phyloP scores from a whole-genome alignment of 2,888 invertebrate species.

The Odontocolon sp. region DNA sequence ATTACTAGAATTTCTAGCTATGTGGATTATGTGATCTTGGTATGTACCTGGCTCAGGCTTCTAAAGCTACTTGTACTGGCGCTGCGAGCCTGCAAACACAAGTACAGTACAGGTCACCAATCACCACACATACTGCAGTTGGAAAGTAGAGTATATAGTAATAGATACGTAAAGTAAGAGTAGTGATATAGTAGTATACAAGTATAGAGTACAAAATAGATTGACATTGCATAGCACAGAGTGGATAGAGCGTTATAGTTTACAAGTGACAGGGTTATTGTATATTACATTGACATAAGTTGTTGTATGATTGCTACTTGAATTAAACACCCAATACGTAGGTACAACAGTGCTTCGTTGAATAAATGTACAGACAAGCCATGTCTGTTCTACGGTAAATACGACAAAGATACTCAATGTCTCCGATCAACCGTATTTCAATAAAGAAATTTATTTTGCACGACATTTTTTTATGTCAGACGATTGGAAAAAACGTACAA shows the following conservation, averaged over 20 bases:
- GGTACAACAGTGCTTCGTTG: conserved; percentile 42
- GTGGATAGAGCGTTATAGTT: conserved; percentile 6
- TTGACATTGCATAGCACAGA: conserved; percentile 58
- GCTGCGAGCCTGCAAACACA: conserved; percentile 91
- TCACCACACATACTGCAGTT: conserved; percentile 74
- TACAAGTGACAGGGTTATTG: conserved; percentile 35
- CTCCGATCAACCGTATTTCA: conserved; percentile 10
- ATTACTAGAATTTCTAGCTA: conserved; percentile 66
- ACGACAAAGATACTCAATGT: conserved; percentile 14
- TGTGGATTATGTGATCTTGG: conserved; percentile 73
- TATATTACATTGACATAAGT: conserved; percentile 30
- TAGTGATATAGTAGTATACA: conserved; percentile 22
- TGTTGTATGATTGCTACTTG: conserved; percentile 22
- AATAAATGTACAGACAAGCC: conserved; percentile 36
- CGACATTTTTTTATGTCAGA: no score
- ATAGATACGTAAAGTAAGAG: conserved; percentile 41
- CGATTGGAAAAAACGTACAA: conserved; percentile 3
- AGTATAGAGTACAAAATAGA: conserved; percentile 52
- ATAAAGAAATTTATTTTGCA: conserved; percentile 5
- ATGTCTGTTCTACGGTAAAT: conserved; percentile 18
- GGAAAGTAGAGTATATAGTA: conserved; percentile 61
- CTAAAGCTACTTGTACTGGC: conserved; percentile 95
- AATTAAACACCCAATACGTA: conserved; percentile 28
- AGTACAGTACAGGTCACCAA: conserved; percentile 80
- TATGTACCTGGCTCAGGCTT: conserved; percentile 92